Evolutionary conservation across 2,797 vertebrate species (phyloP).

Genomic region (Notolepis coatsorum): DNA sequence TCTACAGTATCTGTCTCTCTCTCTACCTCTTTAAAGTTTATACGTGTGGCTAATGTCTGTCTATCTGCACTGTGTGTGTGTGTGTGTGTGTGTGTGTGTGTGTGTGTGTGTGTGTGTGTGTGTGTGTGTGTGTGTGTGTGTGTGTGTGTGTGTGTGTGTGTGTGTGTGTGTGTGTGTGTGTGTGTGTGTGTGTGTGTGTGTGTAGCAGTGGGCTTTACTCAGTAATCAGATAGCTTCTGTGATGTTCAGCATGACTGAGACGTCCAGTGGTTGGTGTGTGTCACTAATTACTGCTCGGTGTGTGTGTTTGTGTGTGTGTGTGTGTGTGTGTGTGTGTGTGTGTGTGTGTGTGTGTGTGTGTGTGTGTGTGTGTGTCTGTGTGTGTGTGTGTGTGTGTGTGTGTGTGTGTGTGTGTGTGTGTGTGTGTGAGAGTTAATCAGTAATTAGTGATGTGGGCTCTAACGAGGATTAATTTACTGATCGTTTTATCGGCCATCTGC

Average conservation of each 20-base stretch:
- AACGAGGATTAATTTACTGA: constrained; percentile 72
- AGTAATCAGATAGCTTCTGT: no score
- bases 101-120: not conserved
- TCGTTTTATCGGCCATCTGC: constrained; percentile 70
- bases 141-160: not conserved
- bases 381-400: not conserved
- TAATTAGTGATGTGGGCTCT: constrained; percentile 69
- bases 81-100: not conserved
- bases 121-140: not conserved
- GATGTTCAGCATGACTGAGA: no score
- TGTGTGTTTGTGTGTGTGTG: not conserved
- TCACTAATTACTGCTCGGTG: no score
- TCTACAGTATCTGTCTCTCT: constrained; percentile 2
- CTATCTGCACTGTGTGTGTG: not conserved
- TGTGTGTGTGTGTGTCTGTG: not conserved
- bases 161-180: constrained; percentile 23
- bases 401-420: not conserved
- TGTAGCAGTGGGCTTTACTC: no score
- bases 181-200: not conserved
- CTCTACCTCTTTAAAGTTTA: not conserved
- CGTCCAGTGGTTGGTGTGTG: no score
- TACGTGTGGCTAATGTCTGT: not conserved
- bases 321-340: not conserved
- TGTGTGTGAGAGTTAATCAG: constrained; percentile 62
- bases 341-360: not conserved